Base-by-base conservation (phyloP, 2,888 invertebrate species). In the Drosophila conformis region DNA sequence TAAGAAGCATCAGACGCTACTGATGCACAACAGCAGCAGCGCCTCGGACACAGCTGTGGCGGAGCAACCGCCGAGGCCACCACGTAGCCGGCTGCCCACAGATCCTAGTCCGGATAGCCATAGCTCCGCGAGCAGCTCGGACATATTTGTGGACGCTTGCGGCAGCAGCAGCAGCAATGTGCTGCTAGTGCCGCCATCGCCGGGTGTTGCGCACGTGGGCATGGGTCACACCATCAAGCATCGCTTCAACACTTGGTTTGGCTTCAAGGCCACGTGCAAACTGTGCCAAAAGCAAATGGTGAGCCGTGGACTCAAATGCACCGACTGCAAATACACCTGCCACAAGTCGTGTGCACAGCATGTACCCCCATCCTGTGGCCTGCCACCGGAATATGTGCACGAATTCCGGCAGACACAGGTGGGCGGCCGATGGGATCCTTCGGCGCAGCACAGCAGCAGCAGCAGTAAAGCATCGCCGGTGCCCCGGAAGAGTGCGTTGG, bases 211-310 rank as follows among this genome's bases (percentile, higher is more conserved):
- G 0, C 95, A 96, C 2, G 95, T 97, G 59, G 95, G 95, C 56
- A 98, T 98, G 97, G 97, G 96, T 72, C 97, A 98, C 93, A 96
- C 96, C 93, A 98, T 98, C 91, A 96, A 97, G 82, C 98, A 98
- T 94, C 96, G 98, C 69, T 98, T 98, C 94, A 96, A 96, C 65
- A 98, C 97, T 94, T 96, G 96, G 38, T 96, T 97, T 94, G 97
- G 97, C 93, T 95, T 97, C 94, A 96, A 97, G 93, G 96, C 97
- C 62, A 97, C 96, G 2, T 98, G 98, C 93, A 97, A 97, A 93
- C 96, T 96, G 91, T 98, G 98, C 93, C 96, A 96, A 87, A 97
- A 97, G 91, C 97, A 97, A 93, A 97, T 97, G 95, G 96, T 97
- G 83, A 96, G 97, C 92, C 96, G 96, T 11, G 74, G 89, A 33